Evolutionary conservation across 2,797 vertebrate species (phyloP).

Genomic region (Epinephelus coioides): DNA sequence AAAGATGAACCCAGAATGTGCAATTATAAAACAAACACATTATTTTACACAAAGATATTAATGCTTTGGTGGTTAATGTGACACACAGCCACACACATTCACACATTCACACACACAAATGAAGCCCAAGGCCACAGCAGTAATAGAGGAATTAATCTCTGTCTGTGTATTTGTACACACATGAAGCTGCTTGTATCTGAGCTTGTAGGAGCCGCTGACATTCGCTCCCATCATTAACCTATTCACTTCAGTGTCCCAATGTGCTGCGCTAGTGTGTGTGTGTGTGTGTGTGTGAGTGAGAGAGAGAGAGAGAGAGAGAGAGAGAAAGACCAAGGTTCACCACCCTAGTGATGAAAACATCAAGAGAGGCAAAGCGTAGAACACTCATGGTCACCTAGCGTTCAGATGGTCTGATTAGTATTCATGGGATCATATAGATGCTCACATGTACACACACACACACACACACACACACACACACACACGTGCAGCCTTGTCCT

Average conservation of each 20-base stretch:
- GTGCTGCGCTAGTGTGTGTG: background rate
- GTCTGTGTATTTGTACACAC: slow-evolving; percentile 27
- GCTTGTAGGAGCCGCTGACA: slow-evolving; percentile 41
- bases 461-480: slow-evolving; percentile 29
- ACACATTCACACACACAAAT: slow-evolving; percentile 16
- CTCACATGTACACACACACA: slow-evolving; percentile 25
- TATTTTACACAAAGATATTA: slow-evolving; percentile 17
- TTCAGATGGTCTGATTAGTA: slow-evolving; percentile 62
- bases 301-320: background rate
- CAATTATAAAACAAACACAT: slow-evolving; percentile 27
- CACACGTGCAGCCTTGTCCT: slow-evolving; percentile 44
- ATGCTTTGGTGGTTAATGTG: slow-evolving; percentile 10
- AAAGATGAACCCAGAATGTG: slow-evolving; percentile 1
- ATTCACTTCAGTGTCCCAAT: slow-evolving; percentile 28
- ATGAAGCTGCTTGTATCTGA: slow-evolving; percentile 39
- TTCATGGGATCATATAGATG: slow-evolving; percentile 65
- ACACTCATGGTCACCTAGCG: slow-evolving; percentile 37
- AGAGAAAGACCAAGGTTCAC: slow-evolving; percentile 21
- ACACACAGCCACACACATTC: background rate
- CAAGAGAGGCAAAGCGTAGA: slow-evolving; percentile 45
- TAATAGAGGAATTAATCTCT: slow-evolving; percentile 46
- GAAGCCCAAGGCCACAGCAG: slow-evolving; percentile 26
- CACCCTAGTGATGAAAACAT: slow-evolving; percentile 55
- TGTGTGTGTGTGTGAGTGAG: slow-evolving; percentile 2
- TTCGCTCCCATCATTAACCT: slow-evolving; percentile 55